Evolutionary conservation across 2,888 invertebrate species (phyloP), one percentile per base, ranked within the genome.

Genomic region (Synanthedon andrenaeformis): DNA sequence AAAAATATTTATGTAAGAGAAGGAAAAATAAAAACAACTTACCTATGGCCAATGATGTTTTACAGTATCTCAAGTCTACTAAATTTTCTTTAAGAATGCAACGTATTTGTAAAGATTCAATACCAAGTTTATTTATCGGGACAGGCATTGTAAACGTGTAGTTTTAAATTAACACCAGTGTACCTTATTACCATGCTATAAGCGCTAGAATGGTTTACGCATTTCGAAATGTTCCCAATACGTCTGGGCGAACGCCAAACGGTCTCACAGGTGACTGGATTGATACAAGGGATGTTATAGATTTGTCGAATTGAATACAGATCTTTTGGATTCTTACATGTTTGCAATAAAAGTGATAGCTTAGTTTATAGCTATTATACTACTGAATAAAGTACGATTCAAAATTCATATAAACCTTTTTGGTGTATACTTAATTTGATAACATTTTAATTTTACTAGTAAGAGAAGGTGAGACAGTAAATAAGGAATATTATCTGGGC

Each of bases 221-320:
- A 4, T 45, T 13, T 45, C 45, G 13, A 45, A 45, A 14, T 12
- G 45, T 45, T 13, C n/a, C 12, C 14, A 13, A 13, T 13, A n/a
- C 5, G 45, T 45, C 63, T 65, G 61, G 65, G 63, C 58, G 55
- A 58, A 56, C 61, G 64, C 64, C 65, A 65, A 64, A 58, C 60
- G 57, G 62, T 62, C 63, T 65, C 54, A 59, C 59, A 58, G 58
- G 55, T 52, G 55, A 51, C 54, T 54, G 54, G 49, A 49, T 49
- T 45, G 13, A 45, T 45, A 45, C 45, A 45, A 12, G 45, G 45
- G 45, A 45, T 49, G 49, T 17, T 49, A 49, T 12, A 19, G 23
- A 49, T 49, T 49, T 49, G 23, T 49, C 12, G 49, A 49, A 49
- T 49, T 49, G 45, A 45, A 45, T 45, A 45, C 45, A 13, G 45